phyloP scores from a whole-genome alignment of 1,140 invertebrate species.

The Trialeurodes vaporariorum region DNA sequence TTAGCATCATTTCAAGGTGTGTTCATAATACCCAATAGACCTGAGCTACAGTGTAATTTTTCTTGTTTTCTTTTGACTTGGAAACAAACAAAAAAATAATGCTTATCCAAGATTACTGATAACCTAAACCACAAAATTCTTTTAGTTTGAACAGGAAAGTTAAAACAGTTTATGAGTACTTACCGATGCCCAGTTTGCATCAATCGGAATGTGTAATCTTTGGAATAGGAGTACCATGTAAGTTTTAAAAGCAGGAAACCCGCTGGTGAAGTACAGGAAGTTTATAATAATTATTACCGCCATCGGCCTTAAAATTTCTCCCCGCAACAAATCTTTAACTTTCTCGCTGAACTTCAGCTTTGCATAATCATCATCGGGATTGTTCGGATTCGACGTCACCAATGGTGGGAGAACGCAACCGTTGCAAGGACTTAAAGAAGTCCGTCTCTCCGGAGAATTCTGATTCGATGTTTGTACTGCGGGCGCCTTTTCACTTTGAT shows the following conservation, averaged over 20 bases:
- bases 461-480: not conserved
- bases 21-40: no score
- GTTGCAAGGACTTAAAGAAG: not conserved
- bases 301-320: constrained; percentile 39
- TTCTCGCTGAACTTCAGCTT: constrained; percentile 25
- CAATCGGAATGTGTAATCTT: constrained; percentile 36
- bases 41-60: no score
- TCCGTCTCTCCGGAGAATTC: no score
- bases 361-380: constrained; percentile 35
- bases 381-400: not conserved
- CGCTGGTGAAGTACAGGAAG: constrained; percentile 39
- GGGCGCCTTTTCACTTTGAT: constrained; percentile 18
- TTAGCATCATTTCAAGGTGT: no score
- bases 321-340: constrained; percentile 35
- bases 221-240: constrained; percentile 43
- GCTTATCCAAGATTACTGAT: no score
- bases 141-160: no score
- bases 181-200: constrained; percentile 38
- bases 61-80: no score
- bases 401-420: not conserved
- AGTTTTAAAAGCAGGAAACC: constrained; percentile 42
- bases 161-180: no score
- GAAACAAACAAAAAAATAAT: no score
- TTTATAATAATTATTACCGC: constrained; percentile 38
- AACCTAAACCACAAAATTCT: no score